These are phyloP conservation scores for Arctocebus calabarensis DNA, from an alignment of 2,797 vertebrate species.

Conservation along the genomic window DNA sequence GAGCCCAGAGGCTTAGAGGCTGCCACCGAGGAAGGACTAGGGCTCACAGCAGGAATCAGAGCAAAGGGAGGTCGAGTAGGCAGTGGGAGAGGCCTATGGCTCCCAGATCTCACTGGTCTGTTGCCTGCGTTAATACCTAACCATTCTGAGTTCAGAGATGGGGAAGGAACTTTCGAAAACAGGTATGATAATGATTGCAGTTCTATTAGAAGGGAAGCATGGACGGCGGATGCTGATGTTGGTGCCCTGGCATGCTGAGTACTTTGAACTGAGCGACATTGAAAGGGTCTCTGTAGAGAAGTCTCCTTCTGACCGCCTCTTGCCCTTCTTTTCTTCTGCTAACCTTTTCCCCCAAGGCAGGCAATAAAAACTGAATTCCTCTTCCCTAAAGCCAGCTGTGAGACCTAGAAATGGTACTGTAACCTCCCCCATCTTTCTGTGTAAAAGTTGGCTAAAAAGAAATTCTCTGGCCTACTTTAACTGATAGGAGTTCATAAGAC, in stretches of 20 bases:
- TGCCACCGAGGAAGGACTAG: background rate
- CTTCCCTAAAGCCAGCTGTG: background rate
- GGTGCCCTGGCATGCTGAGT: too few species aligned
- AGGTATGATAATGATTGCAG: background rate
- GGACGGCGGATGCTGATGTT: background rate
- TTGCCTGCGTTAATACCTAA: background rate
- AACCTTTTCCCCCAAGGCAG: background rate
- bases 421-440: background rate
- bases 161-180: background rate
- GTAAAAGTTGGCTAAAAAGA: background rate
- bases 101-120: background rate
- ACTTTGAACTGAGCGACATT: background rate
- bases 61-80: background rate
- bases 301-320: background rate
- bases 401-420: background rate
- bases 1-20: background rate
- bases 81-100: background rate
- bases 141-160: background rate
- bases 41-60: background rate
- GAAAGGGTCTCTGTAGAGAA: too few species aligned
- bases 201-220: background rate
- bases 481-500: too few species aligned
- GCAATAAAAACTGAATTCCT: background rate
- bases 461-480: background rate
- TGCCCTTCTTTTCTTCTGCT: background rate